Evolutionary conservation across 2,113 vertebrate genomes (phyloP).

Genomic region (Oryzias curvinotus): DNA sequence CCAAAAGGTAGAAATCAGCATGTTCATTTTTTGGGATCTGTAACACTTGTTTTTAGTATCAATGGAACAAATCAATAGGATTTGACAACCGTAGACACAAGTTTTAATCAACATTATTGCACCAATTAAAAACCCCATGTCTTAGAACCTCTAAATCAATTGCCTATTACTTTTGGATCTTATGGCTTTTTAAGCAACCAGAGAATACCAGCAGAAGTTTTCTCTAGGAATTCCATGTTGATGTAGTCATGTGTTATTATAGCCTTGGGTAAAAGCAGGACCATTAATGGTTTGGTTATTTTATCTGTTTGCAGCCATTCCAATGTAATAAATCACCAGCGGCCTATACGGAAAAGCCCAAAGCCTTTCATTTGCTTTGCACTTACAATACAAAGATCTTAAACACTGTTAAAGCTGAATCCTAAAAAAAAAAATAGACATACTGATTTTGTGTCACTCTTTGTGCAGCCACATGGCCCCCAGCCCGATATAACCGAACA

Average conservation of each 20-base stretch:
- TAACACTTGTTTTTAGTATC: background rate
- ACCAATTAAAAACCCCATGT: background rate
- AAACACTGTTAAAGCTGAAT: background rate
- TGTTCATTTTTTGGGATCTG: no score
- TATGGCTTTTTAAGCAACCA: constrained; percentile 13
- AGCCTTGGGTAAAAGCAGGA: constrained; percentile 61
- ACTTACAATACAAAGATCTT: background rate
- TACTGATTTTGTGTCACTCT: background rate
- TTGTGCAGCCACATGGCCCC: constrained; percentile 1
- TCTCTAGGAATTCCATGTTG: constrained; percentile 62
- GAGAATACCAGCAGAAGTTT: constrained; percentile 38
- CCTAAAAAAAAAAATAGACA: background rate
- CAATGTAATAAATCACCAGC: constrained; percentile 64
- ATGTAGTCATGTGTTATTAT: constrained; percentile 70
- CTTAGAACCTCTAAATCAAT: background rate
- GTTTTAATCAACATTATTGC: background rate
- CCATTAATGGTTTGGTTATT: constrained; percentile 73
- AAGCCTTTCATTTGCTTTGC: constrained; percentile 20
- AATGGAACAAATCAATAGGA: background rate
- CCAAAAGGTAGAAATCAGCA: background rate
- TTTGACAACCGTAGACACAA: background rate
- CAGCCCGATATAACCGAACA: constrained; percentile 32
- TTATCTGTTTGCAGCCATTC: constrained; percentile 71
- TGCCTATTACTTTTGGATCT: background rate
- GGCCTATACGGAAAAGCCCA: constrained; percentile 32